Percentiles rank a stretch among this genome's conserved stretches.
These are phyloP conservation scores for Pangasius macronema DNA, from an alignment of 2,797 vertebrate species.

Conservation along the genomic window DNA sequence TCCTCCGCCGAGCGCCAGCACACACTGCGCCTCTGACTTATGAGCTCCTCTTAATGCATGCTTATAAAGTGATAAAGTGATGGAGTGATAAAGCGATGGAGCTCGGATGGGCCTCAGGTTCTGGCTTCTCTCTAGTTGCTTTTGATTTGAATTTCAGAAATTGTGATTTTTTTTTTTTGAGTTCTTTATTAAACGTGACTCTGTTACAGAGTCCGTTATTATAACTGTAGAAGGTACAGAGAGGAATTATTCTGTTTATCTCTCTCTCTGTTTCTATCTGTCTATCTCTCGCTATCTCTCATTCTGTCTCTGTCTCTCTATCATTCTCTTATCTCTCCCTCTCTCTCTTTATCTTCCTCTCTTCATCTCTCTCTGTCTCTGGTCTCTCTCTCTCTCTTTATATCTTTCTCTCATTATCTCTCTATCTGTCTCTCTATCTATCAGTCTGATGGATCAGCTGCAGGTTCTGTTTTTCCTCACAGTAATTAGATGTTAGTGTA, in stretches of 20 bases:
- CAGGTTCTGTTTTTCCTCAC: background rate
- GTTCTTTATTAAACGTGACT: background rate
- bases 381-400: background rate
- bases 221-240: background rate
- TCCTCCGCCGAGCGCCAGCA: background rate
- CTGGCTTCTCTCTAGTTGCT: background rate
- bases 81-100: slow-evolving; percentile 10
- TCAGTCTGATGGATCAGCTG: background rate
- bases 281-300: background rate
- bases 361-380: background rate
- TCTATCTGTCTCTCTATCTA: background rate
- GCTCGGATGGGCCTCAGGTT: background rate
- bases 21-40: slow-evolving; percentile 15
- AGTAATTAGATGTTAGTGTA: background rate
- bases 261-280: background rate
- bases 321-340: background rate
- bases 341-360: background rate
- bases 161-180: background rate
- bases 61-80: background rate
- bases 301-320: background rate
- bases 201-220: background rate
- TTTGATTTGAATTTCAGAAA: slow-evolving; percentile 15
- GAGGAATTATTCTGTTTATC: background rate
- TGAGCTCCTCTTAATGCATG: slow-evolving; percentile 17
- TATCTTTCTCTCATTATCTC: background rate